Conservation (phyloP, 2,113 vertebrate species). For the Condylura cristata region DNA sequence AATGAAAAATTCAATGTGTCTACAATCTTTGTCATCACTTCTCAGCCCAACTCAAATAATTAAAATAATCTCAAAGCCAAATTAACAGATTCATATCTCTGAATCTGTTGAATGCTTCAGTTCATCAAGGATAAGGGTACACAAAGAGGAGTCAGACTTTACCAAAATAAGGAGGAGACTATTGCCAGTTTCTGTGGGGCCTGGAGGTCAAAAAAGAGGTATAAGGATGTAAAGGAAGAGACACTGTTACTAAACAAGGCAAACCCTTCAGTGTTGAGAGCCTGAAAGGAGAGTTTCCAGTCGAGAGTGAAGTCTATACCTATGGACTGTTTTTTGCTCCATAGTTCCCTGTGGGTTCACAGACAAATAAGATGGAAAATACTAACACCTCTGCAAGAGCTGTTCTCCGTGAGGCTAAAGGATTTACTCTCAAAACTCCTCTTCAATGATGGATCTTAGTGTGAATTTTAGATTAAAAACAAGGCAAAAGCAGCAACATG, state of each 20-base stretch:
- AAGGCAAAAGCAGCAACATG: neutral
- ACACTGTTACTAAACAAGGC: neutral
- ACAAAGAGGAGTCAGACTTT: neutral
- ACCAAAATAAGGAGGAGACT: neutral
- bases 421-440: neutral
- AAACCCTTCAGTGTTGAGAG: neutral
- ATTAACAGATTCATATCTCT: neutral
- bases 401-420: neutral
- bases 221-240: neutral
- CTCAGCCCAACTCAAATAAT: neutral
- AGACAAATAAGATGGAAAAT: neutral
- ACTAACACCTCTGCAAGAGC: neutral
- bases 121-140: neutral
- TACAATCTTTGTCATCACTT: constrained; percentile 29
- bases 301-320: neutral
- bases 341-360: neutral
- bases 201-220: neutral
- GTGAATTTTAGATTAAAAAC: neutral
- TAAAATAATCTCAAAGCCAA: constrained; percentile 43
- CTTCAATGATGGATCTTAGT: neutral
- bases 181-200: neutral
- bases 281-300: neutral
- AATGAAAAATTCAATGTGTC: constrained; percentile 28
- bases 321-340: neutral
- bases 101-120: neutral